phyloP scores from a whole-genome alignment of 2,113 vertebrate species.

The Oncorhynchus mykiss region DNA sequence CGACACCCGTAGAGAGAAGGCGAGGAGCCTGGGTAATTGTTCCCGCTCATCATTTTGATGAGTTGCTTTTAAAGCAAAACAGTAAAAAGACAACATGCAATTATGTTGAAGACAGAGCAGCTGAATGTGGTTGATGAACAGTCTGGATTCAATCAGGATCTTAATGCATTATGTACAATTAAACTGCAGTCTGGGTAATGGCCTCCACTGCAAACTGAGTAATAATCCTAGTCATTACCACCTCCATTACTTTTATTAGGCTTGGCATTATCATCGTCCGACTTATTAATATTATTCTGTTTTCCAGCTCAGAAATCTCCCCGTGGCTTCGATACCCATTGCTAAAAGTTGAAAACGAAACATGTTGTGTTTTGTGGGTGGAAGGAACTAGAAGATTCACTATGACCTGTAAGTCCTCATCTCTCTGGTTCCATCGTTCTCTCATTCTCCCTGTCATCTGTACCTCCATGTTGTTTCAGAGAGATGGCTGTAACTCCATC shows the following conservation, averaged over 20 bases:
- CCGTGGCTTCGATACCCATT: conserved; percentile 58
- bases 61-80: conserved; percentile 80
- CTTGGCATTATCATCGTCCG: conserved; percentile 69
- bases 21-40: conserved; percentile 71
- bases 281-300: conserved; percentile 72
- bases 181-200: conserved; percentile 81
- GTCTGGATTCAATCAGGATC: conserved; percentile 79
- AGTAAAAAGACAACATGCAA: conserved; percentile 81
- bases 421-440: conserved; percentile 10
- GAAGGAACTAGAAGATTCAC: conserved; percentile 3
- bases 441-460: conserved; percentile 22
- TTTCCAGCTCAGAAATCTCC: conserved; percentile 56
- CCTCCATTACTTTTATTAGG: conserved; percentile 78
- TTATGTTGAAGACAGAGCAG: conserved; percentile 77
- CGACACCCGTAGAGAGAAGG: conserved; percentile 68
- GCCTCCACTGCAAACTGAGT: conserved; percentile 72
- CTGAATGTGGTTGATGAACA: conserved; percentile 77
- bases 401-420: neutral
- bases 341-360: conserved; percentile 49
- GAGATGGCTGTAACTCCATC: too few relatives aligned
- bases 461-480: too few relatives aligned
- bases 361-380: conserved; percentile 1
- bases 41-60: conserved; percentile 74
- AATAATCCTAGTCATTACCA: conserved; percentile 79
- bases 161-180: conserved; percentile 79